Conservation (phyloP, 2,113 vertebrate genomes). For the Perognathus longimembris region DNA sequence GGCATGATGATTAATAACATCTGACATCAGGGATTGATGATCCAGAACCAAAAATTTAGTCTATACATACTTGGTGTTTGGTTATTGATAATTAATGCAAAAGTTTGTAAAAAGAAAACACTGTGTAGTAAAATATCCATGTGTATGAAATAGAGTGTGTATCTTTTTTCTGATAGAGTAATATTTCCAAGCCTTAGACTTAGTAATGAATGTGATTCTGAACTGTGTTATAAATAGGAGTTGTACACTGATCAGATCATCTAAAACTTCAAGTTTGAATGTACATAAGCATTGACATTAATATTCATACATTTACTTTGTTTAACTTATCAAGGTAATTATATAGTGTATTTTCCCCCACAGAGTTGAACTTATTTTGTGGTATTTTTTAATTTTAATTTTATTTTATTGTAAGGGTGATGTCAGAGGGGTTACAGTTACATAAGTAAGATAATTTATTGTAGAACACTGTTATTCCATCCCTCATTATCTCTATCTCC, state of each 20-base stretch:
- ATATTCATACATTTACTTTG: neutral
- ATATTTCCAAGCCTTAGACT: neutral
- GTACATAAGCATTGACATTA: neutral
- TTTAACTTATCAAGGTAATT: neutral
- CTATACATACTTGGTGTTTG: neutral
- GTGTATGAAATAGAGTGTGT: neutral
- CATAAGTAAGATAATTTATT: too few relatives aligned
- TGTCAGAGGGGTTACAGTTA: too few relatives aligned
- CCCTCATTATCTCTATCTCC: too few relatives aligned
- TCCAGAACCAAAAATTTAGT: neutral
- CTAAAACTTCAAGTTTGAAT: neutral
- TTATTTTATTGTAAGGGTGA: too few relatives aligned
- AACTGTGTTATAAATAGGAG: neutral
- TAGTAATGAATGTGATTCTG: neutral
- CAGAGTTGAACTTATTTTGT: neutral
- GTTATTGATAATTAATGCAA: conserved; percentile 1
- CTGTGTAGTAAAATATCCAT: neutral
- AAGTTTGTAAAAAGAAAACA: conserved; percentile 9
- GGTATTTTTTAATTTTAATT: too few relatives aligned
- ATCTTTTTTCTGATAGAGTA: neutral
- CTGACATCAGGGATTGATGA: neutral
- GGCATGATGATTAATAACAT: neutral
- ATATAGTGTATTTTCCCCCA: neutral
- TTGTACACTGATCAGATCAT: neutral
- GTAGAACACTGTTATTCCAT: too few relatives aligned